phyloP scores from a whole-genome alignment of 2,888 invertebrate genomes.

The Diarsia mendica region DNA sequence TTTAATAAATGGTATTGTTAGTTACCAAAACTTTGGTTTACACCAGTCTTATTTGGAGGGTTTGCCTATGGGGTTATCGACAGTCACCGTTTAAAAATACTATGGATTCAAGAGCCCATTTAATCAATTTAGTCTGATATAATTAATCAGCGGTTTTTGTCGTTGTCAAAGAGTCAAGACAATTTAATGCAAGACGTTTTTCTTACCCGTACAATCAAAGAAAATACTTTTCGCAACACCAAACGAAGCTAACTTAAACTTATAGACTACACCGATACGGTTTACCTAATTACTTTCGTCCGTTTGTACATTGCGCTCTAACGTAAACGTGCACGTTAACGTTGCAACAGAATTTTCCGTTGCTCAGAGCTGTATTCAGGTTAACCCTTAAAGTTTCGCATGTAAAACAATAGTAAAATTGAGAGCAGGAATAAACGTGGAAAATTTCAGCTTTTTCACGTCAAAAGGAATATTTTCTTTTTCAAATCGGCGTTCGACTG shows the following conservation, averaged over 20 bases:
- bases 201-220: constrained; percentile 10
- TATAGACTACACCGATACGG: constrained; percentile 49
- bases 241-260: constrained; percentile 49
- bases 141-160: too few relatives aligned
- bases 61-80: too few relatives aligned
- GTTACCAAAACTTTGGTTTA: too few relatives aligned
- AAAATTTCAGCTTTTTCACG: not conserved
- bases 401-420: not conserved
- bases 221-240: constrained; percentile 40
- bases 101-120: too few relatives aligned
- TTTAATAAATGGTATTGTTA: too few relatives aligned
- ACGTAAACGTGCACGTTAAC: constrained; percentile 50
- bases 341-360: constrained; percentile 26
- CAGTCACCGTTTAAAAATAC: too few relatives aligned
- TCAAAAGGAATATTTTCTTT: constrained; percentile 25
- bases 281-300: constrained; percentile 54
- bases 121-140: too few relatives aligned
- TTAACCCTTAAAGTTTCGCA: too few relatives aligned
- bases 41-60: too few relatives aligned
- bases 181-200: not conserved
- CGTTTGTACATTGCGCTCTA: constrained; percentile 44
- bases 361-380: constrained; percentile 25
- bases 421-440: constrained; percentile 1
- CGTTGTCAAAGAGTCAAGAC: too few relatives aligned
- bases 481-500: too few relatives aligned